Conservation (phyloP, 2,888 invertebrate species). For the Synergus itoensis region DNA sequence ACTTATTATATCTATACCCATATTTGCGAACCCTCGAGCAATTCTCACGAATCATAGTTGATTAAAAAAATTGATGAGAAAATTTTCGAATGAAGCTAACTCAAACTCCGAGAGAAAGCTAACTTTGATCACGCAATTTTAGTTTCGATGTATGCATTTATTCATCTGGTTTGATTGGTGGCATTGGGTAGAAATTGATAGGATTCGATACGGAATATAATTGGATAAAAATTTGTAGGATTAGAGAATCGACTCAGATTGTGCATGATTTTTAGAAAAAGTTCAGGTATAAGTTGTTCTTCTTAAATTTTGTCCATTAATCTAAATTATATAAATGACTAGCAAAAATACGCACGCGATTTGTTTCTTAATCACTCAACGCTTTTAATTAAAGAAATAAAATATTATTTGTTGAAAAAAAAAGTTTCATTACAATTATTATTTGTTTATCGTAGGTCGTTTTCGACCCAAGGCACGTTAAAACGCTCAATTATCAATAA, state of each 20-base stretch:
- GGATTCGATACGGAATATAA: constrained; percentile 1
- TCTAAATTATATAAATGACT: no score
- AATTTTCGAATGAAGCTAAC: neutral
- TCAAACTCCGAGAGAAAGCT: neutral
- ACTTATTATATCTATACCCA: constrained; percentile 66
- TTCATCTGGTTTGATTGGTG: constrained; percentile 8
- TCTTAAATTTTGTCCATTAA: no score
- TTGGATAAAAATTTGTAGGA: neutral
- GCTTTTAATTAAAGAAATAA: no score
- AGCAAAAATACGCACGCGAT: no score
- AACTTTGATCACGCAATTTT: constrained; percentile 1
- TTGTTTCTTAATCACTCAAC: no score
- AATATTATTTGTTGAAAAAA: no score
- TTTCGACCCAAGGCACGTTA: no score
- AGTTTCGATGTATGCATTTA: constrained; percentile 19
- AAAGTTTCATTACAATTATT: no score
- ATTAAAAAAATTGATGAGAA: constrained; percentile 11
- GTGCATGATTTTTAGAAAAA: no score
- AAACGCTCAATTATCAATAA: no score
- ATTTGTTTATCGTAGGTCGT: no score
- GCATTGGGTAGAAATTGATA: neutral
- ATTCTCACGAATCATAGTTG: constrained; percentile 62
- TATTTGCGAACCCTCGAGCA: constrained; percentile 62
- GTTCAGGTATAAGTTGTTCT: no score
- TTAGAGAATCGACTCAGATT: neutral